Evolutionary conservation across 2,113 vertebrate genomes (phyloP).

Genomic region (Megaceryle torquata): DNA sequence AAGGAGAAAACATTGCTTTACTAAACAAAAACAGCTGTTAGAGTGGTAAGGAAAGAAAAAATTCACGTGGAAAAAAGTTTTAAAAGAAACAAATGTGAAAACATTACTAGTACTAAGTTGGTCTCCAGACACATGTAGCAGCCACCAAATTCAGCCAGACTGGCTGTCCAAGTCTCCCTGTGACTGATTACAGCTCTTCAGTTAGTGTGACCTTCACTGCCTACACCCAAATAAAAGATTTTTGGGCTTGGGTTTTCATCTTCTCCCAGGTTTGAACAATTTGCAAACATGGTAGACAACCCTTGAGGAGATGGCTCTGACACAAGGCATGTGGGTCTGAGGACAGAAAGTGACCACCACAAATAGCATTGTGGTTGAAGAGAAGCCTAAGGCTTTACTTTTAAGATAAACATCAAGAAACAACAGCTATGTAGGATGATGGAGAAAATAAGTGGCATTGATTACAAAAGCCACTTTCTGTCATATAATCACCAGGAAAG

Average conservation of each 20-base stretch:
- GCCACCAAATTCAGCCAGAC: neutral
- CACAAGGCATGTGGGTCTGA: neutral
- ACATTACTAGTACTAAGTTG: neutral
- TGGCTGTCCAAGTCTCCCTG: neutral
- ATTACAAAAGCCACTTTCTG: neutral
- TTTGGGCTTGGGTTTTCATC: neutral
- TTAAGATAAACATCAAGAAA: neutral
- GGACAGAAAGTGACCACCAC: neutral
- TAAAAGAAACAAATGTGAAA: neutral
- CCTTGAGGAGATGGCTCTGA: neutral
- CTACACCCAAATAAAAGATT: neutral
- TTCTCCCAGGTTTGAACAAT: neutral
- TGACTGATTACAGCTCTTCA: neutral
- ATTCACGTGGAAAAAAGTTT: neutral
- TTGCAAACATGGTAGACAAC: neutral
- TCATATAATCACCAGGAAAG: neutral
- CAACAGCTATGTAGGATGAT: neutral
- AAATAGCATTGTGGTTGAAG: neutral
- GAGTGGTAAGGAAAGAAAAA: neutral
- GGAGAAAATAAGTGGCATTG: neutral
- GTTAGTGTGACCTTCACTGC: neutral
- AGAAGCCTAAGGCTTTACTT: neutral
- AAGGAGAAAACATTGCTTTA: neutral
- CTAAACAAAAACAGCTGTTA: neutral
- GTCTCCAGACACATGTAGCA: neutral